Percentiles rank a stretch among this genome's conserved stretches.
Evolutionary conservation across 2,797 vertebrate species (phyloP).

Genomic region (Taeniopygia guttata): DNA sequence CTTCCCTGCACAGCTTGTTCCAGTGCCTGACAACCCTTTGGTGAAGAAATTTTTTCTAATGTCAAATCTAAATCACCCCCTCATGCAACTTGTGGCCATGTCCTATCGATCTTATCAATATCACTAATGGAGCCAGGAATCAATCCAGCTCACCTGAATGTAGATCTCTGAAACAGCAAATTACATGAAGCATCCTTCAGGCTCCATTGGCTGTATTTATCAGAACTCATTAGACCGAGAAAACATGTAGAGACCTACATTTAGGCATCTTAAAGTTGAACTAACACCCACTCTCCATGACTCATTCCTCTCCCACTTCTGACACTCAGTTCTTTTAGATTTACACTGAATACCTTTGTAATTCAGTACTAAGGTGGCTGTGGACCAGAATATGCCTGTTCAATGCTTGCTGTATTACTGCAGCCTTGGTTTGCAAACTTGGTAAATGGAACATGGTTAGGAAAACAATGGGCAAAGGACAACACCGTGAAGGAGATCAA

Average conservation of each 20-base stretch:
- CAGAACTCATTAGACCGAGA: slow-evolving; percentile 8
- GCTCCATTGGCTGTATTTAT: background rate
- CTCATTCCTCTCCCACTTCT: slow-evolving; percentile 14
- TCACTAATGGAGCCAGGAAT: background rate
- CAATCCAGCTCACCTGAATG: background rate
- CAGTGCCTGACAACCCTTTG: background rate
- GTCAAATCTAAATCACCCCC: background rate
- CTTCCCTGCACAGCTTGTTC: background rate
- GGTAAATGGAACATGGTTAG: background rate
- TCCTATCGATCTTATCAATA: background rate
- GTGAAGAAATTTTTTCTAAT: background rate
- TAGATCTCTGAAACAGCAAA: background rate
- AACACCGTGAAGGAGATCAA: background rate
- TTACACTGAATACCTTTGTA: background rate
- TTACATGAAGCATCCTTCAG: background rate
- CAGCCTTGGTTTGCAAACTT: background rate
- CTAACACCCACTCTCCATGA: slow-evolving; percentile 34
- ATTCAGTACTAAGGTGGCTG: background rate
- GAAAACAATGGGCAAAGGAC: background rate
- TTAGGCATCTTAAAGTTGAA: background rate
- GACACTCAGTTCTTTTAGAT: background rate
- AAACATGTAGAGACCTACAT: background rate
- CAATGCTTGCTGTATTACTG: background rate
- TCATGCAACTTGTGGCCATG: background rate
- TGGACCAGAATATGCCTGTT: background rate